Percentiles rank a stretch among this genome's conserved stretches.
Conservation (phyloP, 2,113 vertebrate genomes). For the Papio anubis region DNA sequence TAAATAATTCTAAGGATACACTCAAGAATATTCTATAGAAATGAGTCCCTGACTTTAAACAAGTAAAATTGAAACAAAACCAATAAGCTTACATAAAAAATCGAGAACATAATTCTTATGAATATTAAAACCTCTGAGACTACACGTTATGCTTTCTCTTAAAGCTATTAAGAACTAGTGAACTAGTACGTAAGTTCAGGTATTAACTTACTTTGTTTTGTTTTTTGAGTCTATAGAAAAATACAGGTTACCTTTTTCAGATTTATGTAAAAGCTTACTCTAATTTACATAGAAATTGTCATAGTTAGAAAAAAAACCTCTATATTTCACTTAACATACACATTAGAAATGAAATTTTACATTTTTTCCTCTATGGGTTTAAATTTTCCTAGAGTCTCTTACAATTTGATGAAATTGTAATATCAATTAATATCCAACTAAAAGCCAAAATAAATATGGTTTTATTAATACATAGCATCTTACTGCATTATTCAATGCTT, state of each 20-base stretch:
- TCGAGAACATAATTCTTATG: neutral
- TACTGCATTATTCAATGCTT: neutral
- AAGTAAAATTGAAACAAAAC: neutral
- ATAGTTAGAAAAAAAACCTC: neutral
- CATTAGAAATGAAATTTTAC: neutral
- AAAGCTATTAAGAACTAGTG: neutral
- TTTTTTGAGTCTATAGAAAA: neutral
- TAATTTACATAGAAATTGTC: neutral
- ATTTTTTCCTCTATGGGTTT: neutral
- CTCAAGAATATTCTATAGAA: neutral
- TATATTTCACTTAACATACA: neutral
- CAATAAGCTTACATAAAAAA: neutral
- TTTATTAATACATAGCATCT: neutral
- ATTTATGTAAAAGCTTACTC: neutral
- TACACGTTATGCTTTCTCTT: neutral
- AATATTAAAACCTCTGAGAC: neutral
- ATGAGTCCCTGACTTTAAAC: neutral
- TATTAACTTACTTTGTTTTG: neutral
- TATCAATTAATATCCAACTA: neutral
- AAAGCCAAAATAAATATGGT: neutral
- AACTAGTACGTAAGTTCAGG: too few relatives aligned
- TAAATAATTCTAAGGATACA: neutral
- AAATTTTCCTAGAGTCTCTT: neutral
- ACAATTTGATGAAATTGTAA: neutral
- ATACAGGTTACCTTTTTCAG: neutral